phyloP scores from a whole-genome alignment of 2,113 vertebrate species.

The Eidolon helvum region DNA sequence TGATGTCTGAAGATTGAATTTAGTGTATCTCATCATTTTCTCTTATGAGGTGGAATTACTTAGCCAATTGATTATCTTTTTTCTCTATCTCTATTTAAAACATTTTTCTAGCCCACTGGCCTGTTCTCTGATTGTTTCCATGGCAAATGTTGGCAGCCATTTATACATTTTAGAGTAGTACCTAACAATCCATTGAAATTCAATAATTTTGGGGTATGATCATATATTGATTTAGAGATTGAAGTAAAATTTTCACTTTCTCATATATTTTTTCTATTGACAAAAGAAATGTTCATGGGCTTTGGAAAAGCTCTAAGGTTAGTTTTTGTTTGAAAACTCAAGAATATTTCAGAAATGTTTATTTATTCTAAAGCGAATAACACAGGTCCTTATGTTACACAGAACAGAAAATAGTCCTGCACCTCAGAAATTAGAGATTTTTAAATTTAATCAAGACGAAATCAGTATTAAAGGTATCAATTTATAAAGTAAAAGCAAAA shows the following conservation, averaged over 20 bases:
- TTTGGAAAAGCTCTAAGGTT: neutral
- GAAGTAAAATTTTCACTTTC: neutral
- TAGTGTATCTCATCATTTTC: conserved; percentile 43
- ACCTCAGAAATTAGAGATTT: neutral
- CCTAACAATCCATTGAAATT: conserved; percentile 25
- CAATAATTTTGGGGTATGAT: neutral
- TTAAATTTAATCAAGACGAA: neutral
- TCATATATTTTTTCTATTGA: neutral
- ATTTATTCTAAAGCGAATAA: neutral
- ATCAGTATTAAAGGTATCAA: neutral
- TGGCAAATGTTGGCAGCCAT: neutral
- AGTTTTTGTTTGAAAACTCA: neutral
- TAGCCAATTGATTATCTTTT: conserved; percentile 20
- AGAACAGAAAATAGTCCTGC: neutral
- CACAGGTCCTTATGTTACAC: neutral
- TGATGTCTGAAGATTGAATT: conserved; percentile 7
- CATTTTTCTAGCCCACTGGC: neutral
- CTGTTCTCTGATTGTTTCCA: neutral
- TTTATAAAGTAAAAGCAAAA: neutral
- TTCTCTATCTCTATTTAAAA: neutral
- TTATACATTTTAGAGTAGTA: neutral
- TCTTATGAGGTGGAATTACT: conserved; percentile 20
- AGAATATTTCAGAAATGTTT: neutral
- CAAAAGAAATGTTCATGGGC: neutral
- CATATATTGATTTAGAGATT: conserved; percentile 39